These are phyloP conservation scores for Heliornis fulica DNA, from an alignment of 2,113 vertebrate species.

Conservation along the genomic window DNA sequence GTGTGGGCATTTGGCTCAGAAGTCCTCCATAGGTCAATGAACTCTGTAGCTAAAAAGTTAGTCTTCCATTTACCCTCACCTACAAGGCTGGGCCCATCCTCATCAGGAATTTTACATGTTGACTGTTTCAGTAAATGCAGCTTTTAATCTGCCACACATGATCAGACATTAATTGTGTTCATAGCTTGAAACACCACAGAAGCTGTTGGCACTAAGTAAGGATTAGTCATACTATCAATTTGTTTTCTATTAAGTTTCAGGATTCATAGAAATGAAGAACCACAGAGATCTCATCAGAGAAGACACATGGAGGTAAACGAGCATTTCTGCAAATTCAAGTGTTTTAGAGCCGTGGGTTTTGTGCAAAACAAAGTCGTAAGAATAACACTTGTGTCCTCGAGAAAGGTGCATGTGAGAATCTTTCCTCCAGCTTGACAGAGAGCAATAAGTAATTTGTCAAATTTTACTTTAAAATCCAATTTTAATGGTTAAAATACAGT, in stretches of 20 bases:
- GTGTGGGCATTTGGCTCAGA: neutral
- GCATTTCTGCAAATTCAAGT: neutral
- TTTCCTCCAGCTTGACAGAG: neutral
- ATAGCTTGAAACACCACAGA: neutral
- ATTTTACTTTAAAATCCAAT: neutral
- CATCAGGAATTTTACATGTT: neutral
- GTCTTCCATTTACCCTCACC: neutral
- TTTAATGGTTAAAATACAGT: neutral
- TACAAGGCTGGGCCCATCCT: neutral
- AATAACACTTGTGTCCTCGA: neutral
- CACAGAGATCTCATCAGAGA: neutral
- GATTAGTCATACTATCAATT: slow-evolving; percentile 11
- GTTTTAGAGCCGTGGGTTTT: neutral
- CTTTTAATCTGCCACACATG: neutral
- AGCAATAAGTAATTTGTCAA: neutral
- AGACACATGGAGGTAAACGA: neutral
- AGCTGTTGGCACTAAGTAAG: neutral
- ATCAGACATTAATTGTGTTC: neutral
- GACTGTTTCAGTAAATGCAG: neutral
- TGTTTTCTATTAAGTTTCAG: slow-evolving; percentile 11
- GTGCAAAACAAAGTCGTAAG: neutral
- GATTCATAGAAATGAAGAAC: neutral
- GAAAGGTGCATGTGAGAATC: neutral
- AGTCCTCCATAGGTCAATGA: neutral
- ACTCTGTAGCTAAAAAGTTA: neutral